Conservation (phyloP, 2,797 vertebrate genomes). For the Sebastes reedi region DNA sequence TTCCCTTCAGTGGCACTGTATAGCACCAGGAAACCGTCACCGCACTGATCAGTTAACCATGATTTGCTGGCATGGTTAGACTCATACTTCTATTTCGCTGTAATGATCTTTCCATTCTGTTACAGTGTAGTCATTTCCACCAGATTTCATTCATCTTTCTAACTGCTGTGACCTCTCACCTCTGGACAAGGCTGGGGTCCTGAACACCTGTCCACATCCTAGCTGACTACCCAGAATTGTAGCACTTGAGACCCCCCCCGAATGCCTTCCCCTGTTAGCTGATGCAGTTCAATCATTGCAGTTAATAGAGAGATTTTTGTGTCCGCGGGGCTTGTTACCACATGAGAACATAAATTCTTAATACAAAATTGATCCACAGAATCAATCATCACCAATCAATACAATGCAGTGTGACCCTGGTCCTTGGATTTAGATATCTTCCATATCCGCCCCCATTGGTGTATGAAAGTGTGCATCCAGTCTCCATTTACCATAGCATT, state of each 20-base stretch:
- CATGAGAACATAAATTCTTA: slow-evolving; percentile 68
- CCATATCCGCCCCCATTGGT: neutral
- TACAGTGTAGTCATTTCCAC: slow-evolving; percentile 34
- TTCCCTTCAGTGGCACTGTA: neutral
- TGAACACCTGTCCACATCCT: slow-evolving; percentile 20
- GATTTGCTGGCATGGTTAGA: slow-evolving; percentile 10
- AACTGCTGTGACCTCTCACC: slow-evolving; percentile 49
- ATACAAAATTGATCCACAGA: slow-evolving; percentile 72
- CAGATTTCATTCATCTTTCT: slow-evolving; percentile 57
- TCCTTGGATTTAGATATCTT: slow-evolving; percentile 50
- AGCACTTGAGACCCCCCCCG: slow-evolving; percentile 24
- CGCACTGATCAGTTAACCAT: slow-evolving; percentile 1
- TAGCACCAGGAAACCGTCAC: neutral
- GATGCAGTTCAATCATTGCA: slow-evolving; percentile 65
- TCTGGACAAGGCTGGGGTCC: slow-evolving; percentile 32
- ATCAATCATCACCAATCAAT: slow-evolving; percentile 71
- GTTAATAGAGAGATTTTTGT: slow-evolving; percentile 67
- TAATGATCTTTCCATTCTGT: slow-evolving; percentile 35
- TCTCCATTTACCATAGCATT: slow-evolving; percentile 30
- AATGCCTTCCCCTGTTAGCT: slow-evolving; percentile 49
- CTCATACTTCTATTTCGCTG: slow-evolving; percentile 22
- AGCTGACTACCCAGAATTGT: neutral
- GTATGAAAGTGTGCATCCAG: neutral
- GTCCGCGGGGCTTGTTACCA: slow-evolving; percentile 41
- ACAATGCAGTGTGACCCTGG: slow-evolving; percentile 37